phyloP scores from a whole-genome alignment of 2,797 vertebrate species.

The Lophotriccus pileatus region DNA sequence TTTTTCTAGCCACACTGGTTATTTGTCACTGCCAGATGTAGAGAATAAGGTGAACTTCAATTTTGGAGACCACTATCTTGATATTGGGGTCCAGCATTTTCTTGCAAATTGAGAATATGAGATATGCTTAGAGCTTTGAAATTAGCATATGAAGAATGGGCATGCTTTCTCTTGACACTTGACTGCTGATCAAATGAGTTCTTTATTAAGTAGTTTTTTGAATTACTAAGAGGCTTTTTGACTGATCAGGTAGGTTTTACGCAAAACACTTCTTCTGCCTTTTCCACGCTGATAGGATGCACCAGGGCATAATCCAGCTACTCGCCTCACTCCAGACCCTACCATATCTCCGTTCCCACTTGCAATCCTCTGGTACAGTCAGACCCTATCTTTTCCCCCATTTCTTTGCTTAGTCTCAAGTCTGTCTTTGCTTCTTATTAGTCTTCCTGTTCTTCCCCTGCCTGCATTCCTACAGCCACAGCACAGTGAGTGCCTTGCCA shows the following conservation, averaged over 20 bases:
- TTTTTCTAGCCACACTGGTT: not conserved
- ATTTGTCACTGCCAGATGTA: not conserved
- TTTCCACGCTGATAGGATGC: not conserved
- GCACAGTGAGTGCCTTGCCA: rapidly evolving
- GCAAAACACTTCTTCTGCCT: not conserved
- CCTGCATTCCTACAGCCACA: not conserved
- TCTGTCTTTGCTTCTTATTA: not conserved
- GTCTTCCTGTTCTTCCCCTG: not conserved
- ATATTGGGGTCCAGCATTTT: not conserved
- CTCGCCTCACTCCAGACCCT: not conserved
- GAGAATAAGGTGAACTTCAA: not conserved
- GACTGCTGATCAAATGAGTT: not conserved
- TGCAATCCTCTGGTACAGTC: not conserved
- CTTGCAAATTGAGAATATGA: not conserved
- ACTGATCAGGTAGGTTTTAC: not conserved
- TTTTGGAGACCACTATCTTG: not conserved
- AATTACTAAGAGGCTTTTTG: not conserved
- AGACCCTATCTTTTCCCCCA: not conserved
- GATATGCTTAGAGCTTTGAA: not conserved
- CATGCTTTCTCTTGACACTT: not conserved
- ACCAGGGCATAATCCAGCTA: not conserved
- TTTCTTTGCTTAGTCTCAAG: not conserved
- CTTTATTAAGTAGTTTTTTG: not conserved
- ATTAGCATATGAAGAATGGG: not conserved
- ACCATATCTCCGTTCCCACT: not conserved